These are phyloP conservation scores for Psophia crepitans DNA, from an alignment of 2,113 vertebrate species.

Conservation along the genomic window DNA sequence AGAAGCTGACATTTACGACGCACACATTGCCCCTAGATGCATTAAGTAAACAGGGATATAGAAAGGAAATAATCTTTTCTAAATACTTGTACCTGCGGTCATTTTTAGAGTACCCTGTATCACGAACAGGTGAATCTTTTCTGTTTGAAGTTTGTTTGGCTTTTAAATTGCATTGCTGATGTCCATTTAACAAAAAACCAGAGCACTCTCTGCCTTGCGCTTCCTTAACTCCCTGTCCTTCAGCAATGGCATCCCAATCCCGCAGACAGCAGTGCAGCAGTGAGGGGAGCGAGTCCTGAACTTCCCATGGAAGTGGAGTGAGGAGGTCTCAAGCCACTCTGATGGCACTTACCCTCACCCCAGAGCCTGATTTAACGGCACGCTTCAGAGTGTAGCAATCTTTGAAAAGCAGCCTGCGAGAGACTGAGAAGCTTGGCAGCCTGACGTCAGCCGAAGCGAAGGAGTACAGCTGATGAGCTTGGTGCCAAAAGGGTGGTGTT, in stretches of 20 bases:
- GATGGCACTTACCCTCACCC: neutral
- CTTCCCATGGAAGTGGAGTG: neutral
- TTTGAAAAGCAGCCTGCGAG: neutral
- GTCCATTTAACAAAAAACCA: neutral
- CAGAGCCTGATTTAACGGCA: neutral
- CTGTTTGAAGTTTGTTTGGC: slow-evolving; percentile 24
- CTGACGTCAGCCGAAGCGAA: neutral
- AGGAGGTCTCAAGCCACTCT: neutral
- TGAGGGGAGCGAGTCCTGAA: neutral
- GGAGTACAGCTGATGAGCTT: neutral
- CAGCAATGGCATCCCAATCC: neutral
- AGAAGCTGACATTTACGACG: neutral
- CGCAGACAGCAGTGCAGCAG: neutral
- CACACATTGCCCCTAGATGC: neutral
- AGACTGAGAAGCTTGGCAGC: neutral
- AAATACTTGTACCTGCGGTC: neutral
- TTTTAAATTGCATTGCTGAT: neutral
- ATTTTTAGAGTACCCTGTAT: slow-evolving; percentile 31
- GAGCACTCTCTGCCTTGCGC: neutral
- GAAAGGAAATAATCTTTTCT: slow-evolving; percentile 43
- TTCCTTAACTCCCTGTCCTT: neutral
- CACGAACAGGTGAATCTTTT: slow-evolving; percentile 23
- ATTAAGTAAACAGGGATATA: slow-evolving; percentile 12
- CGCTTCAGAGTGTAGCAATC: neutral
- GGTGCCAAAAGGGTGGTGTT: neutral